Evolutionary conservation across 2,113 vertebrate genomes (phyloP).

Genomic region (Excalfactoria chinensis): DNA sequence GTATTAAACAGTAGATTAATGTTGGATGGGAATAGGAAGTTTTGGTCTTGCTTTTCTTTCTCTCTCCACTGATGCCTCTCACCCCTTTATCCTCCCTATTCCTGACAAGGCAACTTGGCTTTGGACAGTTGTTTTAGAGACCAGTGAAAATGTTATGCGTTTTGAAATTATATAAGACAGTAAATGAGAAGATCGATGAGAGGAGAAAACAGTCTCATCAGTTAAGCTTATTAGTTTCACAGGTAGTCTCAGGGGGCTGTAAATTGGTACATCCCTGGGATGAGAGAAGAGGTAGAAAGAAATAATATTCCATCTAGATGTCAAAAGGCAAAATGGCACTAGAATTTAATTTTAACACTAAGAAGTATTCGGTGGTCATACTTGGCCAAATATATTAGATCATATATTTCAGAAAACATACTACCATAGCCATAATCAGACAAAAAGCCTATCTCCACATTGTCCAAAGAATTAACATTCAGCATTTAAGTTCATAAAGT

Average conservation of each 20-base stretch:
- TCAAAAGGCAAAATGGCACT: neutral
- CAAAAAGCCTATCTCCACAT: neutral
- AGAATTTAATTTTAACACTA: conserved; percentile 19
- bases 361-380: neutral
- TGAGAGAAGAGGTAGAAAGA: neutral
- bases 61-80: rapidly evolving
- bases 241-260: conserved; percentile 2
- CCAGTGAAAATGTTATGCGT: neutral
- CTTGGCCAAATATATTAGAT: neutral
- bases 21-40: neutral
- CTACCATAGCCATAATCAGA: neutral
- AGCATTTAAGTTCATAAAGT: neutral
- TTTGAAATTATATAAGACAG: neutral
- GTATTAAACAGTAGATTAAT: neutral
- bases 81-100: neutral
- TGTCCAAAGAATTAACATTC: neutral
- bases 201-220: neutral
- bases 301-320: neutral
- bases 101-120: neutral
- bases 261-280: neutral
- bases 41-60: neutral
- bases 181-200: neutral
- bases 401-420: neutral
- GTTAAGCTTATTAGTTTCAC: conserved; percentile 15
- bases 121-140: neutral